Conservation (phyloP, 2,113 vertebrate species). For the Laterallus jamaicensis region DNA sequence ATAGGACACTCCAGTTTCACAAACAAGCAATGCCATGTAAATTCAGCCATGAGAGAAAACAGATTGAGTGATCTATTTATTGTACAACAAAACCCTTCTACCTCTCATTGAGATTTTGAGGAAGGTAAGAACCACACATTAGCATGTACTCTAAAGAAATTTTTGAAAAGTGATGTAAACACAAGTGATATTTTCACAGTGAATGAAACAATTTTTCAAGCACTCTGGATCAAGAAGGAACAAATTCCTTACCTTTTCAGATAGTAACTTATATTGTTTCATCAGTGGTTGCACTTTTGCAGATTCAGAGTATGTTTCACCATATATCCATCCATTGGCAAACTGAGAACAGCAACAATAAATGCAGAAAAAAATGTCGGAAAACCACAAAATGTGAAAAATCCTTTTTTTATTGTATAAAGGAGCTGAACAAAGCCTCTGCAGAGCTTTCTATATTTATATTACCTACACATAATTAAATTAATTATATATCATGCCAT, state of each 20-base stretch:
- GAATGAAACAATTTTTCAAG: neutral
- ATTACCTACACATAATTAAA: neutral
- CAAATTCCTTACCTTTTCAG: constrained; percentile 86
- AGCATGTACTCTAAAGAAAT: rapidly evolving
- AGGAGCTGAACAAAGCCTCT: neutral
- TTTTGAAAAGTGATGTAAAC: neutral
- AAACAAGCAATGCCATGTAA: neutral
- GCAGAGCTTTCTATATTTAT: neutral
- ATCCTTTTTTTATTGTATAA: neutral
- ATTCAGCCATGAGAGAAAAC: neutral
- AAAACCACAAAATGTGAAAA: neutral
- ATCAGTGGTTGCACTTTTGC: constrained; percentile 89
- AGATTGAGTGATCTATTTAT: neutral
- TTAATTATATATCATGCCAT: neutral
- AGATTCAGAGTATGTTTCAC: constrained; percentile 87
- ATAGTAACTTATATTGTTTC: constrained; percentile 90
- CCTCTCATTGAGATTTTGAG: neutral
- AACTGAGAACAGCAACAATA: constrained; percentile 75
- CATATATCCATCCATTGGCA: constrained; percentile 90
- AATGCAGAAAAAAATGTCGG: neutral
- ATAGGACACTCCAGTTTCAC: neutral
- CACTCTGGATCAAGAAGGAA: neutral
- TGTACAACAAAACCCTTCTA: neutral
- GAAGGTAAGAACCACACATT: neutral
- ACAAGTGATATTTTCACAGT: neutral